Conservation (phyloP, 2,888 invertebrate species). For the Amphipyra berbera region DNA sequence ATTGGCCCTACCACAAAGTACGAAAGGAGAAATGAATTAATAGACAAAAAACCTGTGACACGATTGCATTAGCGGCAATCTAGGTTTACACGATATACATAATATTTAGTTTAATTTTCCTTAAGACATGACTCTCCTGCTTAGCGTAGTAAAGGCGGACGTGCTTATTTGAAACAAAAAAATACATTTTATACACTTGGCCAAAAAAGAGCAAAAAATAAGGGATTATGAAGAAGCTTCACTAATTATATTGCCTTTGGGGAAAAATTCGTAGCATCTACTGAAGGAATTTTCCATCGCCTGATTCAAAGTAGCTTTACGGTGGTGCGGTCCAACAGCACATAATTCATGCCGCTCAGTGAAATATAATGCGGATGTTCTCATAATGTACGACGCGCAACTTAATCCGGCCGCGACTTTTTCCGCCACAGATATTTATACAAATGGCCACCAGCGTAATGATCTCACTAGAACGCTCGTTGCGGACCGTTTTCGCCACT, state of each 20-base stretch:
- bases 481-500: slow-evolving; percentile 60
- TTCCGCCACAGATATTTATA: slow-evolving; percentile 79
- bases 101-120: slow-evolving; percentile 9
- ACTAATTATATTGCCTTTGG: slow-evolving; percentile 50
- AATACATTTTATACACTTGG: slow-evolving; percentile 17
- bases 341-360: slow-evolving; percentile 84
- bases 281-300: slow-evolving; percentile 73
- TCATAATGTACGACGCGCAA: slow-evolving; percentile 86
- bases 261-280: slow-evolving; percentile 55
- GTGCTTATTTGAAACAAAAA: slow-evolving; percentile 18
- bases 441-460: slow-evolving; percentile 69
- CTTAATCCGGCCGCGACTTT: slow-evolving; percentile 83
- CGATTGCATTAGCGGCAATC: not conserved
- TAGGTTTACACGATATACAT: not conserved
- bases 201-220: slow-evolving; percentile 37
- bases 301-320: slow-evolving; percentile 80
- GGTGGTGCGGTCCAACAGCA: slow-evolving; percentile 74
- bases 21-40: not conserved
- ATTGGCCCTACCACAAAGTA: slow-evolving; percentile 5
- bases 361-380: slow-evolving; percentile 87
- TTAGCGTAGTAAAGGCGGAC: not conserved
- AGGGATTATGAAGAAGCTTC: slow-evolving; percentile 38
- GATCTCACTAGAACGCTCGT: slow-evolving; percentile 68
- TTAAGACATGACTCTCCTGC: slow-evolving; percentile 6
- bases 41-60: slow-evolving; percentile 1